Conservation (phyloP, 2,888 invertebrate species). For the Orthonychiurus folsomi region DNA sequence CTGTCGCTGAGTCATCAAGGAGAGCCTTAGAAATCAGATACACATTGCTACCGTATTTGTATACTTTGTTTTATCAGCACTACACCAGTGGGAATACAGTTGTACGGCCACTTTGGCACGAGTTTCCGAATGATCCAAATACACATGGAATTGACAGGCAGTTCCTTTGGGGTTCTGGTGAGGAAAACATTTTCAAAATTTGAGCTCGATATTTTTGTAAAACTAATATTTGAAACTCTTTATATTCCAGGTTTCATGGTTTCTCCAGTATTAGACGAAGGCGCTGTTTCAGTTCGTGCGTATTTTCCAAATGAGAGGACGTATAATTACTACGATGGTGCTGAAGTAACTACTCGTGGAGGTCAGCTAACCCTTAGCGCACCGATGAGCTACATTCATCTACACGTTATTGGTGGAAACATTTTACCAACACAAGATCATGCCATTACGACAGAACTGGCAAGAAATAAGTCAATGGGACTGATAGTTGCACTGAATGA, state of each 20-base stretch:
- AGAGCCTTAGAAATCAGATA: slow-evolving; percentile 16
- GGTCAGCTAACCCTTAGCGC: slow-evolving; percentile 43
- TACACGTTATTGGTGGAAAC: slow-evolving; percentile 59
- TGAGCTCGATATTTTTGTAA: too few relatives aligned
- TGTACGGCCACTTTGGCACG: slow-evolving; percentile 17
- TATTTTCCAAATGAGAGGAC: slow-evolving; percentile 42
- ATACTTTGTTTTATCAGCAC: slow-evolving; percentile 15
- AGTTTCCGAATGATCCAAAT: slow-evolving; percentile 11
- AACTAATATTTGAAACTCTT: too few relatives aligned
- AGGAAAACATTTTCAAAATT: too few relatives aligned
- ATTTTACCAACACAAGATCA: slow-evolving; percentile 62
- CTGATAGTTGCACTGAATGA: slow-evolving; percentile 56
- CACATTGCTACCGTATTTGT: slow-evolving; percentile 17
- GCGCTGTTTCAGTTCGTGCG: slow-evolving; percentile 39
- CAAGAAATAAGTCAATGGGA: slow-evolving; percentile 56
- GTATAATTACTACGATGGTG: slow-evolving; percentile 42
- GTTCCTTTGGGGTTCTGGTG: slow-evolving; percentile 18
- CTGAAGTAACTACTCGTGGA: slow-evolving; percentile 16
- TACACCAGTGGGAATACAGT: slow-evolving; percentile 16
- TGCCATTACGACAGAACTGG: slow-evolving; percentile 52
- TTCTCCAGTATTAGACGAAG: slow-evolving; percentile 57
- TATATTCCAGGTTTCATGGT: too few relatives aligned
- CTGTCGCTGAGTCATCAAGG: neutral
- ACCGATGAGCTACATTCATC: slow-evolving; percentile 55
- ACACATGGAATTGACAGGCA: slow-evolving; percentile 15